A percentile compares a stretch with the other conserved stretches of the same genome.
These are phyloP conservation scores for Styela clava DNA, from an alignment of 23 tunicate species.

Conservation along the genomic window DNA sequence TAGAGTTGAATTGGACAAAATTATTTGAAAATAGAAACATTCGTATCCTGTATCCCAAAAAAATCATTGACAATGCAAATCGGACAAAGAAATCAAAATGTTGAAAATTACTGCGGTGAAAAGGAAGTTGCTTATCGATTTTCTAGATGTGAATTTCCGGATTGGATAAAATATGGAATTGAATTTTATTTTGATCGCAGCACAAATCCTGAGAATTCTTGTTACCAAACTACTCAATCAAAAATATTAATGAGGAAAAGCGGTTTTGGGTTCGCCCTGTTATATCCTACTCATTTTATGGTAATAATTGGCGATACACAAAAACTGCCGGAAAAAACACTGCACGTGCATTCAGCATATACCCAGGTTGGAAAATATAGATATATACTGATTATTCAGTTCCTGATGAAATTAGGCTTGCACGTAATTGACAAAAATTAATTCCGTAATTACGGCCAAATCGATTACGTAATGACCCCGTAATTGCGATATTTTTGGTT, in stretches of 20 bases:
- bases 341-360: background rate
- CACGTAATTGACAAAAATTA: too few species aligned
- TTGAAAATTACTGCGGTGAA: constrained; percentile 3
- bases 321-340: constrained; percentile 1
- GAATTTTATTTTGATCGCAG: constrained; percentile 21
- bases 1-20: background rate
- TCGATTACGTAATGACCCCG: too few species aligned
- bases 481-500: too few species aligned
- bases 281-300: background rate
- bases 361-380: constrained; percentile 14
- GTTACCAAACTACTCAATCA: background rate
- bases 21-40: background rate
- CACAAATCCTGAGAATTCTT: background rate
- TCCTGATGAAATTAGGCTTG: too few species aligned
- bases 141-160: background rate
- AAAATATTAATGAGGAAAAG: background rate
- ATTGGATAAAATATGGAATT: constrained; percentile 15
- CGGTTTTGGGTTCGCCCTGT: constrained; percentile 7
- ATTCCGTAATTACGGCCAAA: too few species aligned
- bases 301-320: background rate
- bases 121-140: constrained; percentile 16
- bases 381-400: constrained; percentile 6
- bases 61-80: constrained; percentile 9
- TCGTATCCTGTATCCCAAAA: background rate
- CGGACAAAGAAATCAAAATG: constrained; percentile 13